Conservation (phyloP, 2,113 vertebrate genomes). For the Narcine bancroftii region DNA sequence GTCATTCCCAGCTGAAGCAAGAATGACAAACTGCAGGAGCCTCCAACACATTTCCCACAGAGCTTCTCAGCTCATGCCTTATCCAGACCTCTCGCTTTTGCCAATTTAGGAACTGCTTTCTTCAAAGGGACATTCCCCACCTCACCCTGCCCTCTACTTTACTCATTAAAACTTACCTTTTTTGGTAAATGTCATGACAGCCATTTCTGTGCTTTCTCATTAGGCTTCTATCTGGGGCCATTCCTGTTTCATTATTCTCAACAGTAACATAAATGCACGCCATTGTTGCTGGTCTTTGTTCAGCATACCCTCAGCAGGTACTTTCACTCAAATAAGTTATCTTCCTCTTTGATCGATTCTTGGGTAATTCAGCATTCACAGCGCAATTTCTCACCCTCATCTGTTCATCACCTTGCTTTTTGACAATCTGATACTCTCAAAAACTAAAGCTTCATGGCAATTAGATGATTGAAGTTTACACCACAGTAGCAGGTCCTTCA, state of each 20-base stretch:
- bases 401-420: neutral
- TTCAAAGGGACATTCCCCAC: too few species aligned
- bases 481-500: too few species aligned
- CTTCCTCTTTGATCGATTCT: neutral
- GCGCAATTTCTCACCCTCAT: neutral
- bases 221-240: too few species aligned
- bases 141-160: too few species aligned
- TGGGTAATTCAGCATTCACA: neutral
- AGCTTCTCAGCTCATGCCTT: neutral
- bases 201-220: too few species aligned
- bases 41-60: too few species aligned
- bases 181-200: too few species aligned
- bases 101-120: too few species aligned
- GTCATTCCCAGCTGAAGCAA: neutral
- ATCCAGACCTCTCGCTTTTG: neutral
- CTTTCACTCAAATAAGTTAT: neutral
- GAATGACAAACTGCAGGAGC: neutral
- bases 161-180: too few species aligned
- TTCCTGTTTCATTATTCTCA: too few species aligned
- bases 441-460: neutral
- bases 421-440: neutral
- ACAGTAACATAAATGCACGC: too few species aligned
- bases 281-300: neutral
- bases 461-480: too few species aligned
- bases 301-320: neutral